A percentile compares a stretch with the other conserved stretches of the same genome.
These are phyloP conservation scores for Cyprinodon variegatus DNA, from an alignment of 2,113 vertebrate genomes.

Conservation along the genomic window DNA sequence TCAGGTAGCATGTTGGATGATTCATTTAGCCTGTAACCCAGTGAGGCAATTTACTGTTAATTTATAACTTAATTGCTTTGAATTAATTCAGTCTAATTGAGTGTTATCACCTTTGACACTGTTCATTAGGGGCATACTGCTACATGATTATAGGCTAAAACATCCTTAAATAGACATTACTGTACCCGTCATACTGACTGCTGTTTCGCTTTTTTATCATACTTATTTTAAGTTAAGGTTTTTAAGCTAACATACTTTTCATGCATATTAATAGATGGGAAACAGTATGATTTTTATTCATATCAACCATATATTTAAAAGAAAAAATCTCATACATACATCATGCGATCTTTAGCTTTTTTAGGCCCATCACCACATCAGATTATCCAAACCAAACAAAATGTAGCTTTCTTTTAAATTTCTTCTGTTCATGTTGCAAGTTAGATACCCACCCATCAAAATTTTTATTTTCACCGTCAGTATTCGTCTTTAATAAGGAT, in stretches of 20 bases:
- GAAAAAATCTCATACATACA: no score
- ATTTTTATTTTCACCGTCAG: no score
- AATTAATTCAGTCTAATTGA: slow-evolving; percentile 4
- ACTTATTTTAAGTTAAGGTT: neutral
- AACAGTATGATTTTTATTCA: neutral
- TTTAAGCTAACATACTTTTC: no score
- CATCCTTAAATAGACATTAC: neutral
- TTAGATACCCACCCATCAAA: no score
- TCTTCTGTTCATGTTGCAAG: no score
- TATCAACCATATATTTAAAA: neutral
- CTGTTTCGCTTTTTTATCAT: neutral
- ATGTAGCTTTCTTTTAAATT: no score
- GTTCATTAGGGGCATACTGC: neutral
- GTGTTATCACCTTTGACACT: neutral
- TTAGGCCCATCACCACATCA: no score
- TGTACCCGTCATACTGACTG: neutral
- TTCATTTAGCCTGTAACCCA: slow-evolving; percentile 5
- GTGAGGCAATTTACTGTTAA: slow-evolving; percentile 5
- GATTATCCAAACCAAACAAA: no score
- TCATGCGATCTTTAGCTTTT: no score
- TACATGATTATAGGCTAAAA: neutral
- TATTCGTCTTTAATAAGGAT: no score
- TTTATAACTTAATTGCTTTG: slow-evolving; percentile 1
- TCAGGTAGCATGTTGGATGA: neutral
- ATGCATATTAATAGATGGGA: no score